Conservation (phyloP, 2,888 invertebrate species). For the Acrobasis suavella region DNA sequence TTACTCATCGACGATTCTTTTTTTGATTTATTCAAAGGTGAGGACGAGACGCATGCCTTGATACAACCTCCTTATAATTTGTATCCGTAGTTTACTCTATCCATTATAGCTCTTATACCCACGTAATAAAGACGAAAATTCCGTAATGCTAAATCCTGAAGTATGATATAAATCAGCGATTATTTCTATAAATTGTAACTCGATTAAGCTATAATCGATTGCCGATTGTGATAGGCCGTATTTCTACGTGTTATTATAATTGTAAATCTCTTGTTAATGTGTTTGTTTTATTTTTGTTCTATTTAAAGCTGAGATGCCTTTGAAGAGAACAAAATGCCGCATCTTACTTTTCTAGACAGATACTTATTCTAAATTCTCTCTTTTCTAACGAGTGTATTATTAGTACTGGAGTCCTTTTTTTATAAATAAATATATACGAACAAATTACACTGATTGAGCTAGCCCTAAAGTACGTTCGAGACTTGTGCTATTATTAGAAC, state of each 20-base stretch:
- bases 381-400: no score
- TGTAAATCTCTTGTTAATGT: conserved; percentile 33
- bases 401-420: no score
- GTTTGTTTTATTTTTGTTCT: conserved; percentile 35
- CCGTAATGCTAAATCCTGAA: conserved; percentile 36
- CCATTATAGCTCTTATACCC: conserved; percentile 35
- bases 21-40: conserved; percentile 80
- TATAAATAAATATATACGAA: no score
- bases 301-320: neutral
- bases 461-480: no score
- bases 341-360: no score
- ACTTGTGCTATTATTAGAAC: no score
- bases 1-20: conserved; percentile 78
- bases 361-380: no score
- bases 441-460: no score
- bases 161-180: conserved; percentile 73
- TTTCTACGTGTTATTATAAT: conserved; percentile 42
- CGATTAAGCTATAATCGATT: conserved; percentile 79
- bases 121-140: conserved; percentile 34
- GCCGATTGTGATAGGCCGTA: conserved; percentile 59
- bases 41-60: conserved; percentile 72
- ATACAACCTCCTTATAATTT: conserved; percentile 75
- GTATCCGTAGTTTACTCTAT: conserved; percentile 48
- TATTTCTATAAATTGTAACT: conserved; percentile 81
- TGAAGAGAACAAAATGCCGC: neutral